Conservation (phyloP, 2,888 invertebrate genomes). For the Sisyra nigra region DNA sequence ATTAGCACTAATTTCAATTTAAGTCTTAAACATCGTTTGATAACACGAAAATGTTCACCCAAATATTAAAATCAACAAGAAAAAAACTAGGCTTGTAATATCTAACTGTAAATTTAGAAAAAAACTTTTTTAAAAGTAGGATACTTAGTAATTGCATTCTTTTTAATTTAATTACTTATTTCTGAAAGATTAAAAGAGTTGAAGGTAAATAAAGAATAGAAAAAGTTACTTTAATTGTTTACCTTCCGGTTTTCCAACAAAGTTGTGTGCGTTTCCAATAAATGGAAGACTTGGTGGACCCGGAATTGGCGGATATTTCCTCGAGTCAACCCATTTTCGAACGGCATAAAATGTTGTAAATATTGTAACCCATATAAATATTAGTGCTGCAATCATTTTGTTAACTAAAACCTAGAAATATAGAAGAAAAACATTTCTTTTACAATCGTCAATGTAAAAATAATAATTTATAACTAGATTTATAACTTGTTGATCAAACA, state of each 20-base stretch:
- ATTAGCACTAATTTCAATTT: too few species aligned
- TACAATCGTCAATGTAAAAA: too few species aligned
- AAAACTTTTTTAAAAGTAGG: slow-evolving; percentile 1
- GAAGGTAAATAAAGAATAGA: background rate
- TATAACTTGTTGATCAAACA: too few species aligned
- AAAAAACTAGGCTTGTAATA: slow-evolving; percentile 8
- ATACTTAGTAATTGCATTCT: background rate
- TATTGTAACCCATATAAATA: slow-evolving; percentile 2
- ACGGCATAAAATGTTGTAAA: background rate
- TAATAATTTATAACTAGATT: too few species aligned
- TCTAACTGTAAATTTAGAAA: background rate
- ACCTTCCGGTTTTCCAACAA: slow-evolving; percentile 15
- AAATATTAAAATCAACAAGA: slow-evolving; percentile 10
- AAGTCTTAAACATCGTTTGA: slow-evolving; percentile 8
- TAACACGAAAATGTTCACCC: slow-evolving; percentile 5
- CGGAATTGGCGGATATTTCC: slow-evolving; percentile 11
- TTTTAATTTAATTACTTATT: too few species aligned
- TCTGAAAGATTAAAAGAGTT: too few species aligned
- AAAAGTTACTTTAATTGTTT: background rate
- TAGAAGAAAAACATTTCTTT: background rate
- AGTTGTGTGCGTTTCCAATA: slow-evolving; percentile 13
- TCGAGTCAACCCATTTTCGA: background rate
- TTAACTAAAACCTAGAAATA: background rate
- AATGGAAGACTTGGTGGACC: slow-evolving; percentile 13
- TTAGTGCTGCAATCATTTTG: slow-evolving; percentile 4